Conservation (phyloP, 2,888 invertebrate genomes). For the Onthophagus sagittarius region DNA sequence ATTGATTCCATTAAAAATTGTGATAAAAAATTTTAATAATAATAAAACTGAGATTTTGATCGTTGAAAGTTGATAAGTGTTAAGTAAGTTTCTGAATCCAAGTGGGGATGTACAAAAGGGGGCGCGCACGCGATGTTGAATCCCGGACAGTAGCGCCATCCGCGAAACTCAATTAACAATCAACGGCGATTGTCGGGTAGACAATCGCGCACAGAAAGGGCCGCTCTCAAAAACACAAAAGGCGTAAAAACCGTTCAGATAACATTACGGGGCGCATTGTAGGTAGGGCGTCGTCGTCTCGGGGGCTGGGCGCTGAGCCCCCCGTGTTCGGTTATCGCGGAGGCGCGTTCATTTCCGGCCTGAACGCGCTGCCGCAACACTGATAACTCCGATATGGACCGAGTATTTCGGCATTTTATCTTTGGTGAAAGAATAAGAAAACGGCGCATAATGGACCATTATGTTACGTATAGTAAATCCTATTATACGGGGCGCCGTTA, state of each 20-base stretch:
- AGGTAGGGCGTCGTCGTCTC: constrained; percentile 30
- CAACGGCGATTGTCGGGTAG: constrained; percentile 43
- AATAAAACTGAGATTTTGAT: neutral
- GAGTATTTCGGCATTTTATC: constrained; percentile 50
- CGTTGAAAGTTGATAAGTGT: neutral
- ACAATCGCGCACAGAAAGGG: constrained; percentile 43
- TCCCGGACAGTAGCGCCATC: constrained; percentile 38
- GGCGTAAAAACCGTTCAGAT: constrained; percentile 44
- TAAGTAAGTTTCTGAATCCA: neutral
- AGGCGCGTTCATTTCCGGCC: constrained; percentile 51
- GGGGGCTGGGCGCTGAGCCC: constrained; percentile 34
- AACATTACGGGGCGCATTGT: constrained; percentile 47
- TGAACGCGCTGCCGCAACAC: constrained; percentile 47
- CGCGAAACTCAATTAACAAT: constrained; percentile 47
- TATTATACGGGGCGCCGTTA: constrained; percentile 52
- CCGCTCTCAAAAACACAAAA: constrained; percentile 42
- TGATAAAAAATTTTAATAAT: neutral
- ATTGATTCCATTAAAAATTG: too few relatives aligned
- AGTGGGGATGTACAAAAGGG: neutral
- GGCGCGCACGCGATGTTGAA: neutral
- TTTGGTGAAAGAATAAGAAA: constrained; percentile 51
- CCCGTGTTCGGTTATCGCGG: constrained; percentile 41
- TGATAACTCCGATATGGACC: constrained; percentile 51
- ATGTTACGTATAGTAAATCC: constrained; percentile 53
- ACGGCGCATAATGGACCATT: constrained; percentile 52